Base-by-base conservation (phyloP, 2,113 vertebrate genomes). In the Rhadina sibilatrix region DNA sequence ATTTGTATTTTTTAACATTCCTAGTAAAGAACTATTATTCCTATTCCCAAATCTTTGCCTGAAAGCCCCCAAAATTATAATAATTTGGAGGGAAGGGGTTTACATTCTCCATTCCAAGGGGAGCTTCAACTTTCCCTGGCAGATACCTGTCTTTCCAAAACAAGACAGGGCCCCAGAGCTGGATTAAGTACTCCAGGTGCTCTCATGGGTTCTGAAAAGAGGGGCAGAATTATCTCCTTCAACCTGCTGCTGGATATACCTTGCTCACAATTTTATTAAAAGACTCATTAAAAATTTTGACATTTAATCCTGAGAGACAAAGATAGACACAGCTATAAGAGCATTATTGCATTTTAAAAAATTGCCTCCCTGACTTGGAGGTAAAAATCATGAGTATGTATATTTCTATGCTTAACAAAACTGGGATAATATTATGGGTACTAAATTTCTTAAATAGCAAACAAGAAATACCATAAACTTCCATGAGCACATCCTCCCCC, bases 381-480 rank as follows among this genome's bases (percentile, higher is more conserved):
- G 11, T 42, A 66, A 72, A 89, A 75, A 49, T 2, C 10, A 44
- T 21, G 64, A 2, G 8, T 42, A 47, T n/a, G 7, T 31, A 8
- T 57, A 71, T 65, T 47, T 70, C 16, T 61, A 6, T 30, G 13
- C 4, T 92, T 64, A 76, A 65, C 0, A 2, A 82, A 78, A 69
- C 2, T 0, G 0, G 7, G 7, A 28, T 56, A 60, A n/a, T 31
- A 65, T n/a, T 69, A 80, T 25, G 0, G 0, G 5, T 31, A 33
- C 28, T 76, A 69, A 72, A 68, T 28, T 69, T 30, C 11, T 5
- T 54, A 68, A 71, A 15, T 17, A 44, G 22, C 13, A 76, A 83
- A 37, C 49, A 74, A 70, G 56, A 65, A 44, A 57, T 50, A 44
- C 5, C 27, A 53, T 53, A 15, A 77, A 52, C 20, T 82, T 77